These are phyloP conservation scores for Heliconius erato DNA, from an alignment of 2,888 invertebrate species.

Conservation along the genomic window DNA sequence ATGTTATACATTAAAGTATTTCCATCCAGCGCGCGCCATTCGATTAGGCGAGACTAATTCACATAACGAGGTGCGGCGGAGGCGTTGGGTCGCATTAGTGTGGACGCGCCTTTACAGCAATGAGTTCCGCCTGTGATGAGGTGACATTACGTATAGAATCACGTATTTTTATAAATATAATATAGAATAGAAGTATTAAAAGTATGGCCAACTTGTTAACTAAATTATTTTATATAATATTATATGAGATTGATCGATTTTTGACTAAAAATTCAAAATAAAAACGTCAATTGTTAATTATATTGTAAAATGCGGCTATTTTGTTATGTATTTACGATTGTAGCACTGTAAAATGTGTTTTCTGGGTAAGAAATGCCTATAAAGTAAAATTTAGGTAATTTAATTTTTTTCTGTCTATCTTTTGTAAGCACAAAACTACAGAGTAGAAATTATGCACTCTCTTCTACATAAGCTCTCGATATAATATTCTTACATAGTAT, in stretches of 20 bases:
- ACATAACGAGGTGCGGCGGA: constrained; percentile 65
- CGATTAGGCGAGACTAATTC: constrained; percentile 71
- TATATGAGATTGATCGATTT: background rate
- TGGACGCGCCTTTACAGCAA: constrained; percentile 57
- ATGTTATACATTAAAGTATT: constrained; percentile 44
- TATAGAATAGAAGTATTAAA: background rate
- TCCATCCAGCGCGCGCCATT: constrained; percentile 47
- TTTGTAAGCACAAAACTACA: too few relatives aligned
- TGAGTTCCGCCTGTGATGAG: constrained; percentile 45
- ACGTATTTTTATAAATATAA: constrained; percentile 9
- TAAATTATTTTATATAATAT: background rate
- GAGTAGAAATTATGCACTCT: too few relatives aligned
- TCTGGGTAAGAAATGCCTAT: too few relatives aligned
- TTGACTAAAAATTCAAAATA: too few relatives aligned
- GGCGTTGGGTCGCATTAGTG: constrained; percentile 60
- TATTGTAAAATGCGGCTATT: too few relatives aligned
- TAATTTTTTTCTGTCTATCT: too few relatives aligned
- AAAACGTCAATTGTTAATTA: too few relatives aligned
- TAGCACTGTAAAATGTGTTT: too few relatives aligned
- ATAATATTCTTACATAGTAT: too few relatives aligned
- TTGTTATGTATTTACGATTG: too few relatives aligned
- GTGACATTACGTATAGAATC: constrained; percentile 40
- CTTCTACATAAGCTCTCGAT: too few relatives aligned
- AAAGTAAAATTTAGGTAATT: too few relatives aligned
- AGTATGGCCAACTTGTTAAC: background rate